These are phyloP conservation scores for Nymphalis c-album DNA, from an alignment of 2,888 invertebrate genomes.

Conservation along the genomic window DNA sequence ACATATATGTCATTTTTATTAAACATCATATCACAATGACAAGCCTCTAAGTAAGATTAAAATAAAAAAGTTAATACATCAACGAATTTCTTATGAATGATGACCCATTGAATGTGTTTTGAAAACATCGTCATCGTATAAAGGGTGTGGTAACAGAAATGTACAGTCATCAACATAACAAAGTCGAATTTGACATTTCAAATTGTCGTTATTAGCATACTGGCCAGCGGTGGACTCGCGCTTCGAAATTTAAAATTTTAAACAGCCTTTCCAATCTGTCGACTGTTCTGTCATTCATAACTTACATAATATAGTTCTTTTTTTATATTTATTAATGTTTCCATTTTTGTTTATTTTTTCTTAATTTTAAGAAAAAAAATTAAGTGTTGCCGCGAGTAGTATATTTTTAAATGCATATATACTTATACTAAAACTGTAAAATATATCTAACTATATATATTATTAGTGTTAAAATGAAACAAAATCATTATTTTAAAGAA, in stretches of 20 bases:
- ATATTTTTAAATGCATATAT: too few species aligned
- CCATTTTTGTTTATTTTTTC: background rate
- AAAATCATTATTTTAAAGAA: background rate
- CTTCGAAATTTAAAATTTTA: slow-evolving; percentile 63
- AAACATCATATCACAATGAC: slow-evolving; percentile 18
- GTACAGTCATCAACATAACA: slow-evolving; percentile 73
- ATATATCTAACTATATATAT: background rate
- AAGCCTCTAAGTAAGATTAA: slow-evolving; percentile 15
- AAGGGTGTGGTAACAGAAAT: slow-evolving; percentile 67
- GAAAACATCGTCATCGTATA: slow-evolving; percentile 48
- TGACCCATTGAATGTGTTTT: slow-evolving; percentile 63
- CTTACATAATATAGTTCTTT: slow-evolving; percentile 13
- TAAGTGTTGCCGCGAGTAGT: background rate
- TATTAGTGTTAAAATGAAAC: background rate
- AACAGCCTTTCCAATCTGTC: slow-evolving; percentile 53
- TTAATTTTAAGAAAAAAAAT: too few species aligned
- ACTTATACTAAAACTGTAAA: background rate
- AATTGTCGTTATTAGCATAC: slow-evolving; percentile 70
- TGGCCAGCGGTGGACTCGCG: slow-evolving; percentile 61
- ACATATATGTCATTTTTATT: slow-evolving; percentile 1
- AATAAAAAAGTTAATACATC: slow-evolving; percentile 16
- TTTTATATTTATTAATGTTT: background rate
- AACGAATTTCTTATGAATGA: slow-evolving; percentile 45
- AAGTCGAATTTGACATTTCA: slow-evolving; percentile 67
- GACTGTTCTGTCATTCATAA: slow-evolving; percentile 24